Base-by-base conservation (phyloP, 2,888 invertebrate species). In the Eurytoma californica region DNA sequence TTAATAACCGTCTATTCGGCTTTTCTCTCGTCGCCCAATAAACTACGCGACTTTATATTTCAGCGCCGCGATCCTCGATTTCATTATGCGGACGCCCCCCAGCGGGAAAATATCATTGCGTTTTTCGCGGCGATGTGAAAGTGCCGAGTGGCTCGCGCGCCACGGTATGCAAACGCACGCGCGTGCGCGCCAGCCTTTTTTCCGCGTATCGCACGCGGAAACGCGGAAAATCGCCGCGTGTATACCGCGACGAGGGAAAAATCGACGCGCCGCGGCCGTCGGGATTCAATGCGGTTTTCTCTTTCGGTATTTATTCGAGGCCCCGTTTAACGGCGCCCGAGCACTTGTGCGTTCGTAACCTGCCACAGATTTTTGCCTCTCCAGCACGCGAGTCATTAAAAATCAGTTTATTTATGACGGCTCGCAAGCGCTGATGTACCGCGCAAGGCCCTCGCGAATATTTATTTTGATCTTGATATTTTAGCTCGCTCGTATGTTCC, bases 1-100 rank as follows among this genome's bases (percentile, higher is more conserved):
- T 76, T 72, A 80, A 76, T 80, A 79, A 58, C 39, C 39, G 9
- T 39, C 39, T 39, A 57, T 49, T 57, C 60, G 47, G 5, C 65
- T 53, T 39, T 49, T 61, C 57, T 73, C 72, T 72, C 5, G 13
- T 24, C 60, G 53, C 57, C 49, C 39, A 39, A 39, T 61, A 20
- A 58, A 58, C 24, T 24, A 39, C 60, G 60, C 60, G 13, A 24
- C 24, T 60, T 60, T 14, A 60, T 60, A 60, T 61, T 61, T 30
- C 63, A 30, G 30, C 63, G 47, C 20, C 28, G 12, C 12, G 14
- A 12, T 14, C 24, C 63, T 63, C 63, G 39, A 63, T 63, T 63
- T 61, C 61, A 16, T 30, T 30, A 61, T 24, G 30, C 28, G 14
- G 9, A 39, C 39, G n/a, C 53, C 53, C n/a, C 30, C 5, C 16